Conservation (phyloP, 2,113 vertebrate species). For the Apeltes quadracus region DNA sequence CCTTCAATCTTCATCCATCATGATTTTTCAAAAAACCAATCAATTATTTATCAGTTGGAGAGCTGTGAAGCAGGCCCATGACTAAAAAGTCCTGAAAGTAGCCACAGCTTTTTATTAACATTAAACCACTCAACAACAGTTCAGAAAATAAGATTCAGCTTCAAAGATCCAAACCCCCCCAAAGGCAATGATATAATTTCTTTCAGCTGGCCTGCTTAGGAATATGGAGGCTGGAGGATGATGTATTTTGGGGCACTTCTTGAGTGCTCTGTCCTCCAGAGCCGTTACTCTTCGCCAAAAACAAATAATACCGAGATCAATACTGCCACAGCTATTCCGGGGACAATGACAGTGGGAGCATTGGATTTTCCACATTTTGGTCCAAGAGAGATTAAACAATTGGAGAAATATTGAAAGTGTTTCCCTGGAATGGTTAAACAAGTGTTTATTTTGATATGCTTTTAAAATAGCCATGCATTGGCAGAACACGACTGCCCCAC, state of each 20-base stretch:
- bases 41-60: slow-evolving; percentile 39
- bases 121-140: neutral
- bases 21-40: slow-evolving; percentile 31
- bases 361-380: slow-evolving; percentile 70
- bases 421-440: slow-evolving; percentile 38
- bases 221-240: slow-evolving; percentile 23
- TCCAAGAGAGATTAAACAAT: slow-evolving; percentile 40
- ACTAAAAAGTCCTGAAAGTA: slow-evolving; percentile 2
- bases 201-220: slow-evolving; percentile 7
- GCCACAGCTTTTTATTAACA: slow-evolving; percentile 13
- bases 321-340: slow-evolving; percentile 71
- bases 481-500: neutral
- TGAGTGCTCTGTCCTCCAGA: slow-evolving; percentile 59
- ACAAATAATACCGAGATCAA: slow-evolving; percentile 59
- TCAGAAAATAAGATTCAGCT: slow-evolving; percentile 21
- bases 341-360: slow-evolving; percentile 62
- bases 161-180: slow-evolving; percentile 19
- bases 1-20: slow-evolving; percentile 42
- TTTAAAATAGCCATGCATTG: neutral
- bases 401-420: slow-evolving; percentile 33
- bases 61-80: slow-evolving; percentile 15
- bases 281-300: slow-evolving; percentile 54
- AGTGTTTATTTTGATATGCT: slow-evolving; percentile 9
- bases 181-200: slow-evolving; percentile 12
- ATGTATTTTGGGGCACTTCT: slow-evolving; percentile 44